Evolutionary conservation across 2,797 vertebrate species (phyloP), one percentile per base, ranked within the genome.

Genomic region (Acipenser ruthenus): DNA sequence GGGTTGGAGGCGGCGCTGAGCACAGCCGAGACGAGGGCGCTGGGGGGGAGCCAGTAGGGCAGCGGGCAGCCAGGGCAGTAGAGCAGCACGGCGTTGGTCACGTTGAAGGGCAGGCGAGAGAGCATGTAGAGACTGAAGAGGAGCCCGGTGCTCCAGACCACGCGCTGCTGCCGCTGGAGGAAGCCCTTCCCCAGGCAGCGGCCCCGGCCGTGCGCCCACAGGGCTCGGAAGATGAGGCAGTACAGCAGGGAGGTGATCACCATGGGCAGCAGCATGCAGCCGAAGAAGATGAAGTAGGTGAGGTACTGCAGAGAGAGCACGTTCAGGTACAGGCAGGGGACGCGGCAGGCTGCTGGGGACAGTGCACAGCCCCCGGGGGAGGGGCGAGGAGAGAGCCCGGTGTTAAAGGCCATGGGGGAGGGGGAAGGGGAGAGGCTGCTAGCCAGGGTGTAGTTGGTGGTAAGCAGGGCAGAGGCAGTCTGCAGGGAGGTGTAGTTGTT

Each of bases 1-100:
- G 63, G 63, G 50, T 64, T 64, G 63, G 63, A 64, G 50, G 49
- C 63, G 13, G 63, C 50, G 15, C 63, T 64, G 15, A 64, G 50
- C 48, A 64, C 49, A 8, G 49, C 49, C 9, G 7, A 64, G n/a
- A 64, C 8, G 10, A 64, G 7, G 4, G 63, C 49, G 13, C 15
- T 37, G 7, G 63, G 49, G 15, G 50, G 50, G 7, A 48, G 48
- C 63, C 63, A 64, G 13, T n/a, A 18, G 4, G 63, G 63, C 49
- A 64, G 8, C 4, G 15, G 23, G 50, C 63, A 64, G 12, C n/a
- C 13, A 8, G 63, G 63, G 9, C 63, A 64, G 49, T 13, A 12
- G 6, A 50, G 23, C 49, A 64, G 11, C 6, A 64, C 1, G 1
- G 9, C 10, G 8, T 64, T 64, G 2, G 50, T 37, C 7, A 64